Evolutionary conservation across 1,140 invertebrate species (phyloP).

Genomic region (Chrysomallon squamiferum): DNA sequence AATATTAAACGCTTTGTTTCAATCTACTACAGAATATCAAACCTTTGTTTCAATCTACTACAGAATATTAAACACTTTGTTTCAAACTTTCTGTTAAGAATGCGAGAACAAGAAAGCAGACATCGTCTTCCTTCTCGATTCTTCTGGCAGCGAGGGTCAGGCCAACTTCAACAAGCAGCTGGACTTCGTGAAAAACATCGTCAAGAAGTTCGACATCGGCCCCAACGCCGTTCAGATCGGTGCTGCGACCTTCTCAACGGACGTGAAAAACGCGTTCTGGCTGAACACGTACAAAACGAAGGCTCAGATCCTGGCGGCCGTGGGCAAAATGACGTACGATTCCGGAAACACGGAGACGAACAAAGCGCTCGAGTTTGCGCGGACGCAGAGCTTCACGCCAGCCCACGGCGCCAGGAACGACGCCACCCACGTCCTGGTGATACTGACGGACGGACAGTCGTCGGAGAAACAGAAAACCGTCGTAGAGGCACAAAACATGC

Average conservation of each 20-base stretch:
- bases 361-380: slow-evolving; percentile 6
- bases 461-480: slow-evolving; percentile 7
- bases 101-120: slow-evolving; percentile 21
- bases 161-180: slow-evolving; percentile 27
- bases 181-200: slow-evolving; percentile 32
- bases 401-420: slow-evolving; percentile 14
- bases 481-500: slow-evolving; percentile 10
- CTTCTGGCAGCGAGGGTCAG: slow-evolving; percentile 23
- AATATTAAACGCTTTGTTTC: too few relatives aligned
- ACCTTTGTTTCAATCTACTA: too few relatives aligned
- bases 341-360: slow-evolving; percentile 15
- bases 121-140: slow-evolving; percentile 33
- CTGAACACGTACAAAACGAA: slow-evolving; percentile 8
- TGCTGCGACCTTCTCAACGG: neutral
- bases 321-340: slow-evolving; percentile 16
- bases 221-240: slow-evolving; percentile 26
- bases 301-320: slow-evolving; percentile 9
- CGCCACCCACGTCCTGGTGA: slow-evolving; percentile 14
- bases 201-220: slow-evolving; percentile 23
- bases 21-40: too few relatives aligned
- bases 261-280: neutral
- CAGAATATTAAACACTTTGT: too few relatives aligned
- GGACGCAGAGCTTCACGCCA: slow-evolving; percentile 10
- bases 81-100: slow-evolving; percentile 4
- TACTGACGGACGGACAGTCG: slow-evolving; percentile 28